These are phyloP conservation scores for Oxytorus armatus DNA, from an alignment of 2,888 invertebrate species.

Conservation along the genomic window DNA sequence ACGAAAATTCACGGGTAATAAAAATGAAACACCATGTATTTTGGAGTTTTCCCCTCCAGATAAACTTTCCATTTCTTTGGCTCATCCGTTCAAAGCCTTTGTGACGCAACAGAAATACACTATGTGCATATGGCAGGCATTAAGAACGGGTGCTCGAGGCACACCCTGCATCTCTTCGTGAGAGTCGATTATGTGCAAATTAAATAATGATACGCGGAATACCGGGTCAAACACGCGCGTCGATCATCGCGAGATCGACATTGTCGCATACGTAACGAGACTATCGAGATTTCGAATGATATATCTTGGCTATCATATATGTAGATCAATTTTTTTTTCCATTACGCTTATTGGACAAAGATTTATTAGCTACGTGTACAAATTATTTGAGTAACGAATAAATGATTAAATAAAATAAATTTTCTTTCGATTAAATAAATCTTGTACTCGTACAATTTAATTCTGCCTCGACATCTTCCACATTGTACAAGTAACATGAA, in stretches of 20 bases:
- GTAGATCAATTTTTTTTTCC: neutral
- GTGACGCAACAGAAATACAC: neutral
- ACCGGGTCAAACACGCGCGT: conserved; percentile 48
- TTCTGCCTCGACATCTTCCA: no score
- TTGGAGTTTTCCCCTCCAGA: neutral
- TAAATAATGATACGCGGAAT: conserved; percentile 37
- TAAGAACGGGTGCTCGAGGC: conserved; percentile 45
- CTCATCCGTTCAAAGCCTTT: neutral
- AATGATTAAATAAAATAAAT: no score
- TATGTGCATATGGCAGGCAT: neutral
- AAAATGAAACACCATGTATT: neutral
- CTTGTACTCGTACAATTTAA: no score
- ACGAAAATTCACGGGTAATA: neutral
- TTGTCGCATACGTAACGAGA: conserved; percentile 30
- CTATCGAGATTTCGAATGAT: neutral
- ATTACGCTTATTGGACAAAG: no score
- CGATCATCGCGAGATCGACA: conserved; percentile 33
- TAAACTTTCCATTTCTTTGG: neutral
- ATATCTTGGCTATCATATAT: neutral
- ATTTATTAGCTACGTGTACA: no score
- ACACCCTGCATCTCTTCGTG: conserved; percentile 53
- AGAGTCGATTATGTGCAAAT: conserved; percentile 66
- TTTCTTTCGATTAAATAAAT: no score
- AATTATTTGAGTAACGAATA: no score
- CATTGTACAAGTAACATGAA: no score